Evolutionary conservation across 2,113 vertebrate species (phyloP).

Genomic region (Himantopus leucocephalus): DNA sequence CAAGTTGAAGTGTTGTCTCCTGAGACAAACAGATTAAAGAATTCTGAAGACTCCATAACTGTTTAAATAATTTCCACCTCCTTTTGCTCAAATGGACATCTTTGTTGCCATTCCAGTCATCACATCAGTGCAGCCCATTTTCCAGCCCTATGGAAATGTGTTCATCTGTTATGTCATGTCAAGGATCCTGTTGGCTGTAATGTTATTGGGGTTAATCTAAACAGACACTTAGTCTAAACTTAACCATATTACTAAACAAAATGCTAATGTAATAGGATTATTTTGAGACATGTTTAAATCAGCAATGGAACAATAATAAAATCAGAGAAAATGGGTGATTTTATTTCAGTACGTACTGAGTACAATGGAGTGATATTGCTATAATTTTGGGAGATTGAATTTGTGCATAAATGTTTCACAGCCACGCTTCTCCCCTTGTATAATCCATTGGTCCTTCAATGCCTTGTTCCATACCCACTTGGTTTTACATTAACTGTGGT

Average conservation of each 20-base stretch:
- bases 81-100: not conserved
- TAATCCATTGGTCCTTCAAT: not conserved
- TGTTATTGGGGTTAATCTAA: not conserved
- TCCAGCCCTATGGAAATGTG: not conserved
- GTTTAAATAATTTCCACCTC: not conserved
- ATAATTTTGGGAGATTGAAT: not conserved
- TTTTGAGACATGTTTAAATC: not conserved
- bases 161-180: not conserved
- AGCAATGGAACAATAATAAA: not conserved
- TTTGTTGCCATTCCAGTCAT: not conserved
- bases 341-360: not conserved
- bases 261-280: not conserved
- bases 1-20: not conserved
- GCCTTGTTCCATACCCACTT: not conserved
- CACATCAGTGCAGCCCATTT: not conserved
- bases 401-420: not conserved
- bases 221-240: not conserved
- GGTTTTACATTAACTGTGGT: not conserved
- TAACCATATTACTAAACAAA: not conserved
- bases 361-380: not conserved
- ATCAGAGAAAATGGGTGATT: not conserved
- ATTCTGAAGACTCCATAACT: not conserved
- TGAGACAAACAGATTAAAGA: not conserved
- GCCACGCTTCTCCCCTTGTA: not conserved
- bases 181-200: not conserved